Evolutionary conservation across 1,140 invertebrate species (phyloP), one percentile per base, ranked within the genome.

Genomic region (honey bee (Apis mellifera)): DNA sequence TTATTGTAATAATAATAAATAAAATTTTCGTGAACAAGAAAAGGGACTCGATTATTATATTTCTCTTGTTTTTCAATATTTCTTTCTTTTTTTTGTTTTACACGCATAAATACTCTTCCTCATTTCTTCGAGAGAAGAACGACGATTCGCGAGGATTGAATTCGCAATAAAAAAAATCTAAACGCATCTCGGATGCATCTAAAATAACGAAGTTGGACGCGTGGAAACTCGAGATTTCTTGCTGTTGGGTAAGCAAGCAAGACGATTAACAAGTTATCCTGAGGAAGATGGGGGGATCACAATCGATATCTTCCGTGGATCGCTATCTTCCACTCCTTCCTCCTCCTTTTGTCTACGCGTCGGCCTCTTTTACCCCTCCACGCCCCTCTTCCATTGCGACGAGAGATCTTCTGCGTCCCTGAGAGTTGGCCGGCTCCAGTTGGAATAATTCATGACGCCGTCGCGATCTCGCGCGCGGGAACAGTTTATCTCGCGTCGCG

Each of bases 361-460:
- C 59, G 79, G 79, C 71, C 81, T 77, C 52, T 73, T 72, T 57
- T n/a, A 17, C 21, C 55, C 52, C 55, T 57, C 48, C 21, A 72
- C 60, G n/a, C 42, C 60, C 62, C 73, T 75, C 60, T 42, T 54
- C 57, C 85, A 84, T 42, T 42, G 65, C 84, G 84, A 89, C 84
- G 86, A 89, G 86, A 86, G 75, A 83, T 83, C n/a, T n/a, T n/a
- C n/a, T n/a, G n/a, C 82, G 83, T 71, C 84, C 83, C 71, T 84
- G 71, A 85, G 82, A 86, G 79, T 82, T 89, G 78, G 19, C 55
- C 55, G 76, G 84, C 78, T 85, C 84, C 76, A 74, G 76, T 79
- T 87, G 77, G 87, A 92, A 92, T 92, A 92, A 92, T 92, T 91
- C 90, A 92, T 92, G 91, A 92, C 86, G 86, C 84, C 84, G 86